Base-by-base conservation (phyloP, 2,113 vertebrate genomes). In the Hemiprocne comata region DNA sequence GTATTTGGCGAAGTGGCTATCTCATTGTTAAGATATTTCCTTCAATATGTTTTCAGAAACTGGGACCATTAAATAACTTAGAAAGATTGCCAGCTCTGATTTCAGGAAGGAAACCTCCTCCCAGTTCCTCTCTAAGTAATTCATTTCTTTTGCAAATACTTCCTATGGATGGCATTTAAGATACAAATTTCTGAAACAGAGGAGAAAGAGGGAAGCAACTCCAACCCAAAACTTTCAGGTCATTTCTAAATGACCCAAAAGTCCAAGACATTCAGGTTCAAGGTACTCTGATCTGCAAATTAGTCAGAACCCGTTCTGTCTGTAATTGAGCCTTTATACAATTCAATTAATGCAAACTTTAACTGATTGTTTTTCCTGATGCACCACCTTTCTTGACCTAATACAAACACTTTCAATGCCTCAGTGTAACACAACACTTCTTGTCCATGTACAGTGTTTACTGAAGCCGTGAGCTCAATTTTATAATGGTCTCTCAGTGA, bases 11-110 rank as follows among this genome's bases (percentile, higher is more conserved):
- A 96, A 97, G 97, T 55, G 89, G 94, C 96, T 97, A 91, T 96
- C 97, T 98, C 98, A 98, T 98, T 98, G 98, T 98, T 97, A 94
- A 97, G 97, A 97, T 97, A 98, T 98, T 98, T 98, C 98, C 98
- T 98, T 97, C 95, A 97, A 96, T 97, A 92, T 98, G 98, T 98
- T 98, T 98, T 97, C 97, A 98, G 97, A 98, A 98, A 96, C 96
- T 97, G 87, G 51, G 55, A 95, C 97, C 95, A 94, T 98, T 97
- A 97, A 98, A 98, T 96, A 97, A 97, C 95, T 76, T 90, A 93
- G 97, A 98, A 97, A 90, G 97, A 98, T 98, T 25, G 98, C 97
- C 98, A 98, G 96, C 92, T 97, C 93, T 98, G 97, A 98, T 98
- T 97, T 97, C 98, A 98, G 98, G 98, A 98, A 98, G 98, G 98